phyloP scores from a whole-genome alignment of 2,888 invertebrate genomes.

The Metellina segmentata region DNA sequence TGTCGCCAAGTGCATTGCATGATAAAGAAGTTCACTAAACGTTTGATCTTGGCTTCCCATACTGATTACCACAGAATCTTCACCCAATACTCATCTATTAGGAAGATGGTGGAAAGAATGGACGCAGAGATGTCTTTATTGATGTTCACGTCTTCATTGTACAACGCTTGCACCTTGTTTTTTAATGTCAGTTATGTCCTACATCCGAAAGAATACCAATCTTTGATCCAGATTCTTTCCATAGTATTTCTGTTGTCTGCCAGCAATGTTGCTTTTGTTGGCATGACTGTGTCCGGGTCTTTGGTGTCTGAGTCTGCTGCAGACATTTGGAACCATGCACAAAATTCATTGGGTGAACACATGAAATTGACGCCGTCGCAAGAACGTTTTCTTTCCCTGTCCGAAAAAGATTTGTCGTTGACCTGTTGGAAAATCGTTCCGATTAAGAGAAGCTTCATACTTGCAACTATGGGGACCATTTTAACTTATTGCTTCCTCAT shows the following conservation, averaged over 20 bases:
- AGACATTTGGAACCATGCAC: neutral
- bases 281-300: conserved; percentile 10
- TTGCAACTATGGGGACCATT: conserved; percentile 20
- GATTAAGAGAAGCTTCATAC: conserved; percentile 10
- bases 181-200: neutral
- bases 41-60: neutral
- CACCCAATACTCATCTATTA: neutral
- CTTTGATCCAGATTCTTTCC: neutral
- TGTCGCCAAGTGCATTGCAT: neutral
- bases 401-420: neutral
- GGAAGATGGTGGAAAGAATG: neutral
- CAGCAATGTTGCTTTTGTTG: neutral
- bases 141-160: conserved; percentile 7
- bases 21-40: neutral
- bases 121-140: conserved; percentile 12
- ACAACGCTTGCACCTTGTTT: neutral
- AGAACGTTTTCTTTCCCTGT: neutral
- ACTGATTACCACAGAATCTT: neutral
- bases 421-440: conserved; percentile 37
- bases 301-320: neutral
- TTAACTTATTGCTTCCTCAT: conserved; percentile 28
- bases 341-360: neutral
- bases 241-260: neutral
- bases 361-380: neutral
- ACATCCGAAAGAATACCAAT: neutral